phyloP scores from a whole-genome alignment of 2,888 invertebrate genomes.

The Andrena fulva region DNA sequence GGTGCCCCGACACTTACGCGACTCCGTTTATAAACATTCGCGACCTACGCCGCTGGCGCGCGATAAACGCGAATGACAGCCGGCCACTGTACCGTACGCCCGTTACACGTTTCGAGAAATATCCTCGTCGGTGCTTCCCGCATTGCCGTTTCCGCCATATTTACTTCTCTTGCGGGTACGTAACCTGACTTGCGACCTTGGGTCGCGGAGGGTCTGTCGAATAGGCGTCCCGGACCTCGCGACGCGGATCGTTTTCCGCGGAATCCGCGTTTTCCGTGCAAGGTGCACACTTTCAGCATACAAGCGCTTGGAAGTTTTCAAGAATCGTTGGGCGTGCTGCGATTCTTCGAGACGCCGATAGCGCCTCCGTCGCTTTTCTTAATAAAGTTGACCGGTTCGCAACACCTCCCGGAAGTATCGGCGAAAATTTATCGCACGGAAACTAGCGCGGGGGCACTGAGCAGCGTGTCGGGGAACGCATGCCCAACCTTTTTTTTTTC shows the following conservation, averaged over 20 bases:
- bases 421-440: not conserved
- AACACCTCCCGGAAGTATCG: not conserved
- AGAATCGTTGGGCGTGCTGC: too few species aligned
- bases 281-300: too few species aligned
- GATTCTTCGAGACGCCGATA: too few species aligned
- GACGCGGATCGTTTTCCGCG: not conserved
- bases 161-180: slow-evolving; percentile 35
- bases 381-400: not conserved
- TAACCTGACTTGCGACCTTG: slow-evolving; percentile 48
- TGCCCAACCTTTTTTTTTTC: slow-evolving; percentile 5
- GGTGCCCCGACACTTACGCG: slow-evolving; percentile 14
- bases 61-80: slow-evolving; percentile 18
- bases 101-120: not conserved
- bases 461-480: not conserved
- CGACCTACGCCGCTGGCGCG: slow-evolving; percentile 43
- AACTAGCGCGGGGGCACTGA: slow-evolving; percentile 17
- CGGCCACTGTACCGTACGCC: not conserved
- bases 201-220: not conserved
- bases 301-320: too few species aligned
- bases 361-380: not conserved
- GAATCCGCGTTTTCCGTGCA: slow-evolving; percentile 9
- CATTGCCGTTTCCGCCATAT: slow-evolving; percentile 43
- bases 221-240: not conserved
- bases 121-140: not conserved
- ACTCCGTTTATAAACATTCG: slow-evolving; percentile 61